Evolutionary conservation across 1,140 invertebrate genomes (phyloP), one percentile per base, ranked within the genome.

Genomic region (Sinella curviseta): DNA sequence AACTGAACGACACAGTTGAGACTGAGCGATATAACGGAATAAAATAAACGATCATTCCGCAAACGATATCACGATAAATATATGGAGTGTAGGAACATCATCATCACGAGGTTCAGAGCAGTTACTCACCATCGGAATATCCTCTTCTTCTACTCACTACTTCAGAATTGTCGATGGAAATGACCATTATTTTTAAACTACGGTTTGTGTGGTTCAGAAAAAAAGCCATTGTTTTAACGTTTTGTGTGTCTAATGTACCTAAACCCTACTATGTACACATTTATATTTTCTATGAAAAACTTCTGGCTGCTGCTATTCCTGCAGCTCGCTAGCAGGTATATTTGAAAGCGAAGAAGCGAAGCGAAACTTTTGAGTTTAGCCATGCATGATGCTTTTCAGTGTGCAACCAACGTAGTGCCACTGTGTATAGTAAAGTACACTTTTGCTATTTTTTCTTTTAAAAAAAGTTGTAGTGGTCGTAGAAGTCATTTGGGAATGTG

Each of bases 401-500:
- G 20, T 12, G 39, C 39, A 20, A 48, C 39, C 8, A 48, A 12
- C 39, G 39, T 20, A 48, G n/a, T n/a, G n/a, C n/a, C n/a, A n/a
- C n/a, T n/a, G n/a, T n/a, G n/a, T n/a, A n/a, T n/a, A 48, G 39
- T 12, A 48, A 8, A 48, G 20, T 48, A 48, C 39, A 48, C 8
- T 20, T 12, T 48, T 8, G 39, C 20, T 8, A 12, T 60, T 60
- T 60, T 26, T 17, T 26, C 24, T 60, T 60, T 60, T 4, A 60
- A 60, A 60, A 26, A 16, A 60, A 60, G 14, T 3, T 17, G 57
- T n/a, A 60, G 24, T 48, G 20, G 4, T n/a, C 57, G 57, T 65
- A 8, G 30, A 70, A 30, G 31, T 4, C 65, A 70, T 70, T 70
- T 70, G 65, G 65, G 65, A 70, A 70, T 70, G 24, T 65, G 57